Percentiles rank a stretch among this genome's conserved stretches.
phyloP scores from a whole-genome alignment of 2,113 vertebrate species.

The Leucopsar rothschildi region DNA sequence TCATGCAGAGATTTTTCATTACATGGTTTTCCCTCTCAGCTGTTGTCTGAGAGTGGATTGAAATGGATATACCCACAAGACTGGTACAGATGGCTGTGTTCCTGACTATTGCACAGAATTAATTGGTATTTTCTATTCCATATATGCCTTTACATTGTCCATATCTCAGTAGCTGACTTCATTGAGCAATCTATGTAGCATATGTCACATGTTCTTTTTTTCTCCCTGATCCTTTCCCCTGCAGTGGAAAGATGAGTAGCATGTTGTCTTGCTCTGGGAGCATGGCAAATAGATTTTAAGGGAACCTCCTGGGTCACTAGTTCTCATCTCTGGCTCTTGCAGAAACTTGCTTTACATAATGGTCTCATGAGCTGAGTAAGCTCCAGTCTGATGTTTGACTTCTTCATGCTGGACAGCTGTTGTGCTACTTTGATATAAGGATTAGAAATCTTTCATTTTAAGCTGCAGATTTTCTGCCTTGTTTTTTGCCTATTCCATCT shows the following conservation, averaged over 20 bases:
- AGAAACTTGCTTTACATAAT: not conserved
- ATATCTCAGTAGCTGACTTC: fast-evolving
- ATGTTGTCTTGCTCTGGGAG: not conserved
- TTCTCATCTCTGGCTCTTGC: not conserved
- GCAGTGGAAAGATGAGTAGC: not conserved
- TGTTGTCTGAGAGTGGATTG: not conserved
- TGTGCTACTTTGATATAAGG: not conserved
- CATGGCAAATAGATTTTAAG: not conserved
- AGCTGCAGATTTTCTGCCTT: not conserved
- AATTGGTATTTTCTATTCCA: not conserved
- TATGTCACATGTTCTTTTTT: not conserved
- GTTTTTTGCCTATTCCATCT: not conserved
- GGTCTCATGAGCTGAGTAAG: not conserved
- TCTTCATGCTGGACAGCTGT: not conserved
- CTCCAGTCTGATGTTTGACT: not conserved
- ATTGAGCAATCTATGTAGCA: not conserved
- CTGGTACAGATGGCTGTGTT: not conserved
- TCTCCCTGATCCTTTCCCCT: not conserved
- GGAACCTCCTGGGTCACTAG: not conserved
- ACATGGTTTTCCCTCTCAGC: not conserved
- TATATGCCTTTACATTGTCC: not conserved
- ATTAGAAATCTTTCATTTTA: not conserved
- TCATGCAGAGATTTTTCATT: not conserved
- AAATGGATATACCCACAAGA: not conserved
- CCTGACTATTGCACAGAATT: not conserved